Evolutionary conservation across 2,888 invertebrate species (phyloP).

Genomic region (Heliconius ethilla): DNA sequence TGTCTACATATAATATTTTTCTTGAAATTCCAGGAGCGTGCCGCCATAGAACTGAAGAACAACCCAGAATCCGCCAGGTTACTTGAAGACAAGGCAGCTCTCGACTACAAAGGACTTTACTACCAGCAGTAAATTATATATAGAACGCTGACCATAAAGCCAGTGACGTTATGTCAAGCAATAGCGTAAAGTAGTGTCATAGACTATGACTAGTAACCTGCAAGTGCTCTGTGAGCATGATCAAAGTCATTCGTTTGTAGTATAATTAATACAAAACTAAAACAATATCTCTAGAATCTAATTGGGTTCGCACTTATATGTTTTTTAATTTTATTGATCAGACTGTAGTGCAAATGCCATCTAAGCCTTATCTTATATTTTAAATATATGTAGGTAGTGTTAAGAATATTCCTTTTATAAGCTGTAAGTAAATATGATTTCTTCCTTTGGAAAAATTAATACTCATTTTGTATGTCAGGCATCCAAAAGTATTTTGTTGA

Average conservation of each 20-base stretch:
- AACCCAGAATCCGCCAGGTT: slow-evolving; percentile 76
- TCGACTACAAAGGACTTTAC: slow-evolving; percentile 85
- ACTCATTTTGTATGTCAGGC: slow-evolving; percentile 31
- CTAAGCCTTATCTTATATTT: slow-evolving; percentile 16
- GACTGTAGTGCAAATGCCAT: slow-evolving; percentile 24
- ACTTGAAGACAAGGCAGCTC: slow-evolving; percentile 72
- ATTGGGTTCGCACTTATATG: slow-evolving; percentile 17
- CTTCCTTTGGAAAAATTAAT: slow-evolving; percentile 11
- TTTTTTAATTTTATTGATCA: slow-evolving; percentile 17
- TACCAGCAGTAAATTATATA: slow-evolving; percentile 67
- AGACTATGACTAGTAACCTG: slow-evolving; percentile 38
- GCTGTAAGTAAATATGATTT: background rate
- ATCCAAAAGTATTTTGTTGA: slow-evolving; percentile 20
- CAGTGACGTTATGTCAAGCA: slow-evolving; percentile 41
- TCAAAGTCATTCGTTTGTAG: slow-evolving; percentile 42
- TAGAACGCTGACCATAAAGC: slow-evolving; percentile 42
- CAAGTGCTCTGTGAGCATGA: slow-evolving; percentile 47
- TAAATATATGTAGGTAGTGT: slow-evolving; percentile 15
- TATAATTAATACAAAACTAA: slow-evolving; percentile 30
- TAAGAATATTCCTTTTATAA: slow-evolving; percentile 6
- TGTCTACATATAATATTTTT: slow-evolving; percentile 2
- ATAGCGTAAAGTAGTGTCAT: slow-evolving; percentile 37
- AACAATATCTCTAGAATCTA: slow-evolving; percentile 16
- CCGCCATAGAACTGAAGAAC: slow-evolving; percentile 79
- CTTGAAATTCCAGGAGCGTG: slow-evolving; percentile 79